Evolutionary conservation across 2,797 vertebrate species (phyloP).

Genomic region (Otolemur crassicaudatus): DNA sequence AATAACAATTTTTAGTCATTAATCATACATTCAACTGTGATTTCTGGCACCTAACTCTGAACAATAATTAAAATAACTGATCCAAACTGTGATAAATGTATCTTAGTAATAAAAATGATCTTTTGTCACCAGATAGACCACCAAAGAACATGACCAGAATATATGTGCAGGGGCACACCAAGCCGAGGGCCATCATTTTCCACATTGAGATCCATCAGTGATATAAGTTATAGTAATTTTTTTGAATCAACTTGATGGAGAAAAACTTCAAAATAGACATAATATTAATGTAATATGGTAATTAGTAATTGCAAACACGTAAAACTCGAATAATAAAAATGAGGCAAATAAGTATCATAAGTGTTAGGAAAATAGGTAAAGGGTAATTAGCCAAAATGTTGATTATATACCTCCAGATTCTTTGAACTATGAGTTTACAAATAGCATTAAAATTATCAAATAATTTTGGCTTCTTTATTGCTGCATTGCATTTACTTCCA

Average conservation of each 20-base stretch:
- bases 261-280: constrained; percentile 23
- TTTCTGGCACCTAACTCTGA: constrained; percentile 29
- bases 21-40: background rate
- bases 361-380: background rate
- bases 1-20: constrained; percentile 18
- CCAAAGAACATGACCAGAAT: background rate
- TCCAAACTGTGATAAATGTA: background rate
- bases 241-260: background rate
- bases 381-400: constrained; percentile 21
- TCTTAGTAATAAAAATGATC: constrained; percentile 48
- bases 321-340: background rate
- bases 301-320: constrained; percentile 23
- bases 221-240: constrained; percentile 8
- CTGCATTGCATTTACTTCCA: background rate
- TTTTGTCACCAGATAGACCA: background rate
- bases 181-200: background rate
- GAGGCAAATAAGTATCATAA: background rate
- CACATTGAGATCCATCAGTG: background rate
- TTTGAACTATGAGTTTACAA: background rate
- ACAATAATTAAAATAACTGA: constrained; percentile 43
- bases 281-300: background rate
- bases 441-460: background rate
- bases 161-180: background rate
- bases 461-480: background rate
- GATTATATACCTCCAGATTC: background rate